Evolutionary conservation across 2,113 vertebrate species (phyloP).

Genomic region (Campylomormyrus tamandua): DNA sequence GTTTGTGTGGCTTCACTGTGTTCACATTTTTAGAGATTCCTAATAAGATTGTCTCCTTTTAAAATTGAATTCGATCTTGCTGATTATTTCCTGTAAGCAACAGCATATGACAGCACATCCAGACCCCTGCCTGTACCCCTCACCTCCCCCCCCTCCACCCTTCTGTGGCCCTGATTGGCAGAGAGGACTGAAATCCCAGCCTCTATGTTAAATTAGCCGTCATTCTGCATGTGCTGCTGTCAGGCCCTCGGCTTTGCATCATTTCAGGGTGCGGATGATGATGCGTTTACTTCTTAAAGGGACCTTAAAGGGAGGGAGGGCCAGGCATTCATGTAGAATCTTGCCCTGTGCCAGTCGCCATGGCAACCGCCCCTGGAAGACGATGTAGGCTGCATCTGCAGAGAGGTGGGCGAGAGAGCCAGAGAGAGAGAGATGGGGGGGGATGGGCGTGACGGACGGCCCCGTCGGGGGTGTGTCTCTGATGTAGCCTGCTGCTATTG

Average conservation of each 20-base stretch:
- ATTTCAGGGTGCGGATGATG: neutral
- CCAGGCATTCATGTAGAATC: constrained; percentile 2
- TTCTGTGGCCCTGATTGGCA: constrained; percentile 19
- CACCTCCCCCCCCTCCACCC: neutral
- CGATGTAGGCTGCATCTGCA: constrained; percentile 47
- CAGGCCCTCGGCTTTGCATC: neutral
- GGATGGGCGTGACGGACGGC: constrained; percentile 44
- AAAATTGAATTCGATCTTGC: neutral
- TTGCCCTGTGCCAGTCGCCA: constrained; percentile 64
- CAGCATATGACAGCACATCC: neutral
- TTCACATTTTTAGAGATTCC: neutral
- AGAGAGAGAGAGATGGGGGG: constrained; percentile 47
- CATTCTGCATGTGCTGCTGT: neutral
- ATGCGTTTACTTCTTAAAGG: neutral
- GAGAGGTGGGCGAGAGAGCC: constrained; percentile 52
- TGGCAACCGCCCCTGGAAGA: constrained; percentile 71
- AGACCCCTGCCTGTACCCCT: neutral
- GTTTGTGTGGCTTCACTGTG: neutral
- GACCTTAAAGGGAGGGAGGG: neutral
- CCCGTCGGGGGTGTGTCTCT: constrained; percentile 59
- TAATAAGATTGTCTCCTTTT: neutral
- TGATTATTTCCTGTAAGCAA: neutral
- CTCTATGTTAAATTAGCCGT: neutral
- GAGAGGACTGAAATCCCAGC: neutral
- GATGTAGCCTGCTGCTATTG: constrained; percentile 65